phyloP scores from a whole-genome alignment of 2,113 vertebrate species.

The Dicerorhinus sumatrensis region DNA sequence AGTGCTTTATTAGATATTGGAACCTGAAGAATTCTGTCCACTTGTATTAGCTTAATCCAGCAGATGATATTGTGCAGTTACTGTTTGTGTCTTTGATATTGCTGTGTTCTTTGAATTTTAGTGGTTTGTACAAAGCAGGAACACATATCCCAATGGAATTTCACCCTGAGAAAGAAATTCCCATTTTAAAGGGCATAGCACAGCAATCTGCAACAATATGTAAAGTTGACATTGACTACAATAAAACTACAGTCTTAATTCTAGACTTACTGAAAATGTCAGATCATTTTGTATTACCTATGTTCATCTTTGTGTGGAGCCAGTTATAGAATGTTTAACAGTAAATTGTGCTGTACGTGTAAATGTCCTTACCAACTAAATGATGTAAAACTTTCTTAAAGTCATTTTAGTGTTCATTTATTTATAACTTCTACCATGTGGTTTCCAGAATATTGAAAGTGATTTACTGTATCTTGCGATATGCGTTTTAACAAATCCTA shows the following conservation, averaged over 20 bases:
- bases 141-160: constrained; percentile 56
- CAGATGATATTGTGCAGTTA: constrained; percentile 82
- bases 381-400: constrained; percentile 80
- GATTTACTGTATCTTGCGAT: constrained; percentile 76
- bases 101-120: constrained; percentile 84
- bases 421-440: constrained; percentile 78
- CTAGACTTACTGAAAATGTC: constrained; percentile 81
- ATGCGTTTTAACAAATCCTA: constrained; percentile 74
- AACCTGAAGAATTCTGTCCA: constrained; percentile 74
- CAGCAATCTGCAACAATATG: constrained; percentile 80
- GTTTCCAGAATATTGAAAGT: constrained; percentile 75
- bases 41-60: constrained; percentile 82
- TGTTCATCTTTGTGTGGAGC: constrained; percentile 79
- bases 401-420: constrained; percentile 78
- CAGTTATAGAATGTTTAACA: constrained; percentile 74
- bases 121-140: constrained; percentile 82
- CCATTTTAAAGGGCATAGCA: constrained; percentile 69
- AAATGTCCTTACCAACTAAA: constrained; percentile 77
- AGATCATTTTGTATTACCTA: constrained; percentile 81
- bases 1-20: constrained; percentile 79
- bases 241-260: constrained; percentile 85
- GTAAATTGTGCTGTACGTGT: constrained; percentile 76
- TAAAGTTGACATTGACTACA: constrained; percentile 81
- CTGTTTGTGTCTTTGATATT: constrained; percentile 85
- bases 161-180: constrained; percentile 73